phyloP scores from a whole-genome alignment of 1,140 invertebrate species.

The Trypoxylus dichotomus region DNA sequence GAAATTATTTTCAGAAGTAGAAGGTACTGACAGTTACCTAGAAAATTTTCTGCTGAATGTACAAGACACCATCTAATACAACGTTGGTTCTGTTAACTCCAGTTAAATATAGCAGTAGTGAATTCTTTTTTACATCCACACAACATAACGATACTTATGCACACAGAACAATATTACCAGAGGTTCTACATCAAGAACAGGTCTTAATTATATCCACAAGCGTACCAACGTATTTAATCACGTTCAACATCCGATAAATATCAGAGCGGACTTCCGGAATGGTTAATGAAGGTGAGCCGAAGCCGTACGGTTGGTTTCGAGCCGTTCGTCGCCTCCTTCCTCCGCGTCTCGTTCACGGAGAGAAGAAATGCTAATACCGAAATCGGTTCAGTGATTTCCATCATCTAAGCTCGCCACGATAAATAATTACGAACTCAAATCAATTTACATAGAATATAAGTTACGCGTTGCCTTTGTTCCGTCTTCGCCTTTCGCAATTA shows the following conservation, averaged over 20 bases:
- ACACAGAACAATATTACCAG: background rate
- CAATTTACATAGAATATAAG: conserved; percentile 25
- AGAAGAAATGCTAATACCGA: conserved; percentile 18
- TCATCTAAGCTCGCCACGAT: conserved; percentile 4
- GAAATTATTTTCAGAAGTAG: too few species aligned
- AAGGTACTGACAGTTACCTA: too few species aligned
- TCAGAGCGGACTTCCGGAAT: conserved; percentile 13
- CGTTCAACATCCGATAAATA: conserved; percentile 23
- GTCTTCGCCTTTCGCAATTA: background rate
- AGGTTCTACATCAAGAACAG: background rate
- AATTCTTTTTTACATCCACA: too few species aligned
- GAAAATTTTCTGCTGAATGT: too few species aligned
- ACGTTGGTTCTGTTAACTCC: too few species aligned
- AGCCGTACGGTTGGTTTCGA: background rate
- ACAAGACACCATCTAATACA: too few species aligned
- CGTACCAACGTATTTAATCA: background rate
- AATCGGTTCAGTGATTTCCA: conserved; percentile 23
- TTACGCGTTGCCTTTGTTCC: background rate
- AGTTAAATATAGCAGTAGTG: too few species aligned
- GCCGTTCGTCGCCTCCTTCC: background rate
- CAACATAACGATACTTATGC: too few species aligned
- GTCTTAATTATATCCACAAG: background rate
- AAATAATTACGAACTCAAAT: conserved; percentile 8
- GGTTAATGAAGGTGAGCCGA: conserved; percentile 16
- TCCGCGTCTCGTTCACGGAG: background rate